These are phyloP conservation scores for Laticauda colubrina DNA, from an alignment of 2,113 vertebrate genomes.

Conservation along the genomic window DNA sequence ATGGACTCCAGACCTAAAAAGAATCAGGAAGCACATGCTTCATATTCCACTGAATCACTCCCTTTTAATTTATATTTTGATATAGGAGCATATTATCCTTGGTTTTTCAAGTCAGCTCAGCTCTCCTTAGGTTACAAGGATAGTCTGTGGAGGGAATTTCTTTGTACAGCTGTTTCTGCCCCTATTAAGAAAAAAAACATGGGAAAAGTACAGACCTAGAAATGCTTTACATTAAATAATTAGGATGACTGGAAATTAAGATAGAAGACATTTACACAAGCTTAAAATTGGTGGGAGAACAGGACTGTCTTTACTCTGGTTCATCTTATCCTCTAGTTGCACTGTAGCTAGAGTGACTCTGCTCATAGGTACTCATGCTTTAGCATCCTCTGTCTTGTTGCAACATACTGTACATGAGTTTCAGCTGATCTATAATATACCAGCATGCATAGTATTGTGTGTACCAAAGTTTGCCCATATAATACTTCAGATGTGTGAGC, in stretches of 20 bases:
- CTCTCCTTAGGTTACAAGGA: background rate
- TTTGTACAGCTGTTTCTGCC: background rate
- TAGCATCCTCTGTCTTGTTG: background rate
- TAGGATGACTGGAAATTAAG: background rate
- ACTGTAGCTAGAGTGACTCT: background rate
- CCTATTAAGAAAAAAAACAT: background rate
- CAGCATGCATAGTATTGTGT: background rate
- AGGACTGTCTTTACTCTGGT: background rate
- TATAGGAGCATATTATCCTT: background rate
- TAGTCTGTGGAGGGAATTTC: background rate
- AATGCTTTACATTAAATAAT: background rate
- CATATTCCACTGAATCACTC: conserved; percentile 8
- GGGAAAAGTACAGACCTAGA: background rate
- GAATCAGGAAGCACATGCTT: conserved; percentile 7
- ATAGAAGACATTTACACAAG: background rate
- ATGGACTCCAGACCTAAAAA: conserved; percentile 14
- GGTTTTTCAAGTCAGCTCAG: conserved; percentile 5
- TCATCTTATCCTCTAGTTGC: background rate
- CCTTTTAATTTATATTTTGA: conserved; percentile 13
- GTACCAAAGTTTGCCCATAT: background rate
- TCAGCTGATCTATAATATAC: background rate
- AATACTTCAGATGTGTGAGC: background rate
- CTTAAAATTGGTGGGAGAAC: background rate
- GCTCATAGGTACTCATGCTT: background rate
- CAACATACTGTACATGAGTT: background rate